Percentiles rank a stretch among this genome's conserved stretches.
phyloP scores from a whole-genome alignment of 2,113 vertebrate genomes.

The Oenanthe oenanthe region DNA sequence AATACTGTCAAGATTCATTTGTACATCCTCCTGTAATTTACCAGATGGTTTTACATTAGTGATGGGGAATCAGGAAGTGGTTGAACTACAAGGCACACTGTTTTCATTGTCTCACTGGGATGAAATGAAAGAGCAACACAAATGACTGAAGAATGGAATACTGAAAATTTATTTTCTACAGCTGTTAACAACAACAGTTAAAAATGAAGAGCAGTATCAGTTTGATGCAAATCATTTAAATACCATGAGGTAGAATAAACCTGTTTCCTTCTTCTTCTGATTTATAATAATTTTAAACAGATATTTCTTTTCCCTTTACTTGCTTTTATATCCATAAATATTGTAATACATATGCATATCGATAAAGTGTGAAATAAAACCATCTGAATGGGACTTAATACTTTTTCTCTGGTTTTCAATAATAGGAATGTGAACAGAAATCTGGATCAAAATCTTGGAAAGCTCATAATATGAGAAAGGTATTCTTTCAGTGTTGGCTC shows the following conservation, averaged over 20 bases:
- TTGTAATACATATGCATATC: not conserved
- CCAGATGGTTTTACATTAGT: not conserved
- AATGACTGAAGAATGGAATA: not conserved
- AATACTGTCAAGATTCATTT: not conserved
- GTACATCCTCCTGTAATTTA: not conserved
- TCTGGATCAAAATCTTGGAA: not conserved
- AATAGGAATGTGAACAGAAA: not conserved
- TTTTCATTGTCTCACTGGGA: not conserved
- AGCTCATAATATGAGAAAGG: not conserved
- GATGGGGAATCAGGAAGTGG: not conserved
- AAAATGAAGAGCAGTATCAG: not conserved
- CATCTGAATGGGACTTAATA: not conserved
- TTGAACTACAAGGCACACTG: not conserved
- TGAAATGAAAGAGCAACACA: not conserved
- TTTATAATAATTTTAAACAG: not conserved
- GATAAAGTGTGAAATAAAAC: conserved; percentile 17
- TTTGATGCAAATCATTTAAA: not conserved
- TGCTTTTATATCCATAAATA: not conserved
- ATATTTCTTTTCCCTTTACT: not conserved
- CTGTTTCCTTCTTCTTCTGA: not conserved
- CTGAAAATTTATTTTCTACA: conserved; percentile 11
- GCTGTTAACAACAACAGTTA: not conserved
- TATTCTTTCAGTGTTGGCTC: not conserved
- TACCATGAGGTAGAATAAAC: not conserved
- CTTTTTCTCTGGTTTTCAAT: not conserved